Evolutionary conservation across 2,113 vertebrate genomes (phyloP), one percentile per base, ranked within the genome.

Genomic region (Cichladusa arquata): DNA sequence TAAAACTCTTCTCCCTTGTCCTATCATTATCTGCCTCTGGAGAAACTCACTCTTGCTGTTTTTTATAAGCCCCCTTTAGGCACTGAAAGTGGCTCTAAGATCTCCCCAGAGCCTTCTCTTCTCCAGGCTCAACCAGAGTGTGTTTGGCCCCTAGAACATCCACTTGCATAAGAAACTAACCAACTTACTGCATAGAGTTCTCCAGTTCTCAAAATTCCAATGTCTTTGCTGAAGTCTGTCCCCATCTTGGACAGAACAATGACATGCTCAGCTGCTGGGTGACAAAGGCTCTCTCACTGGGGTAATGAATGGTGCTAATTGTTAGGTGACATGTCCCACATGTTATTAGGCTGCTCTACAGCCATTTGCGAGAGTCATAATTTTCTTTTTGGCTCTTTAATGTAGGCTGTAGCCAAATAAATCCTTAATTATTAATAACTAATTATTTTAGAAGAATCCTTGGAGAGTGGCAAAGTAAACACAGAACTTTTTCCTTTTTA

Each of bases 301-400:
- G 29, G 29, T 74, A 83, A 60, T 93, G 91, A 97, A 95, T 95
- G 91, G 80, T 31, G 23, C 86, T 83, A 71, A 94, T 96, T 97
- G 92, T 96, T 94, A 66, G 66, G 79, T 94, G 93, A 70, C 79
- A 80, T 73, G 54, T 86, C 80, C 94, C 85, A 77, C 84, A 89
- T 50, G 93, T 82, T 91, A 73, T 88, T 61, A 65, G 81, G 62
- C 81, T 87, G 86, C 54, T 96, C 73, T 79, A 81, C 79, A 94
- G 88, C 79, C 56, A 38, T 90, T 92, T 58, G 26, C 9, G 3
- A 83, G 74, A 93, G 36, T 47, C 50, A 60, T 85, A 14, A 60
- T 95, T 88, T 92, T 83, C 81, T 93, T 82, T 80, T 62, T 88
- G n/a, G 22, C 60, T 86, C 79, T 93, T 92, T 77, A 88, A 70